Conservation (phyloP, 2,888 invertebrate genomes). For the Blera fallax region DNA sequence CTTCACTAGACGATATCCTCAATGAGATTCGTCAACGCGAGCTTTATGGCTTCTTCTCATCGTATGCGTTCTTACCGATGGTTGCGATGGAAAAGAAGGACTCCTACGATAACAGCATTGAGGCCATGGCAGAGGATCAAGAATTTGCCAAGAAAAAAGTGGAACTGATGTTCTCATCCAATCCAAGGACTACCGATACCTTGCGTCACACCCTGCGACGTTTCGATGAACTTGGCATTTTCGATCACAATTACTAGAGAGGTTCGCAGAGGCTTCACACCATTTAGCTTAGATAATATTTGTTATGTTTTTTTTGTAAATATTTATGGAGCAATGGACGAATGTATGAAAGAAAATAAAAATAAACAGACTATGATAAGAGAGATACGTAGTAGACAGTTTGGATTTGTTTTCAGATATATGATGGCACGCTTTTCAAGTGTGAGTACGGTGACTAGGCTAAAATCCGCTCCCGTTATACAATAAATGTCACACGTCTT, state of each 20-base stretch:
- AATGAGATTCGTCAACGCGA: conserved; percentile 77
- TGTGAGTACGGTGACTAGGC: neutral
- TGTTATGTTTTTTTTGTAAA: conserved; percentile 26
- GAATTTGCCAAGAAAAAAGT: conserved; percentile 79
- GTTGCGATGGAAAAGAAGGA: conserved; percentile 80
- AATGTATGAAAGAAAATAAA: conserved; percentile 8
- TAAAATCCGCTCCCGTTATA: neutral
- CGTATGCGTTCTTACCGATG: conserved; percentile 80
- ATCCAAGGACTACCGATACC: conserved; percentile 79
- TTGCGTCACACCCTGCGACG: conserved; percentile 78
- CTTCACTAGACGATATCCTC: conserved; percentile 77
- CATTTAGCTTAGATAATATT: neutral
- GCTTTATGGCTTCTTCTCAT: conserved; percentile 79
- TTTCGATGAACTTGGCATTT: conserved; percentile 79
- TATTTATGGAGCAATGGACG: conserved; percentile 38
- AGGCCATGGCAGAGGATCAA: conserved; percentile 77
- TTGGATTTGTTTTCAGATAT: neutral
- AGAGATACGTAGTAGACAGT: neutral
- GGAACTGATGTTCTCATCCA: conserved; percentile 79
- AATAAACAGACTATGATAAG: conserved; percentile 18
- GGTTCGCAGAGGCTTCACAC: neutral
- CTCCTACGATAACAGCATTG: conserved; percentile 79
- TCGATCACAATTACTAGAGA: conserved; percentile 74
- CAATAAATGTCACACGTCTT: neutral
- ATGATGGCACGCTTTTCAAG: neutral